phyloP scores from a whole-genome alignment of 2,113 vertebrate species.

The Phyllostomus discolor region DNA sequence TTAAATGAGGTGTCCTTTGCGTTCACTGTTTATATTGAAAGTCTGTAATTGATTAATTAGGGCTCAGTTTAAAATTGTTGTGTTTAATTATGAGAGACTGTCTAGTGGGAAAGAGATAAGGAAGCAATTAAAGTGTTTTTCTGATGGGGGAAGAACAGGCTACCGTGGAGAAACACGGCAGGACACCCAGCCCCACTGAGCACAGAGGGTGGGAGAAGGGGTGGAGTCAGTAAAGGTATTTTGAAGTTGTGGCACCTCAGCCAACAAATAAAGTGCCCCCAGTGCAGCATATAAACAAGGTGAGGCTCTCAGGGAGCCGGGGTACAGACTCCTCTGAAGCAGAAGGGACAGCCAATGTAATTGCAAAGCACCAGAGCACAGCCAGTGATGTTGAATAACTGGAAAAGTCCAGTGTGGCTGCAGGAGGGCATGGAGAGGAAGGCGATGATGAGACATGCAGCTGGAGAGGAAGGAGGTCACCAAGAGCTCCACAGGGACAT shows the following conservation, averaged over 20 bases:
- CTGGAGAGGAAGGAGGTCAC: not conserved
- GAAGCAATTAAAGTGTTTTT: not conserved
- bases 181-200: not conserved
- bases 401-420: not conserved
- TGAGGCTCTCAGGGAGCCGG: too few relatives aligned
- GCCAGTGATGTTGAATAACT: not conserved
- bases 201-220: fast-evolving
- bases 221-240: fast-evolving
- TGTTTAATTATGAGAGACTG: not conserved
- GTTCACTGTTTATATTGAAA: not conserved
- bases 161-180: not conserved
- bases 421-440: not conserved
- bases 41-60: not conserved
- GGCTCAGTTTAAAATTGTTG: not conserved
- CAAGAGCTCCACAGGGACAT: not conserved
- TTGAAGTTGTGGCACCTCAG: not conserved
- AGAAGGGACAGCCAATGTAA: not conserved
- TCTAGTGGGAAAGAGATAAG: not conserved
- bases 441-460: not conserved
- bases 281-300: fast-evolving
- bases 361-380: not conserved
- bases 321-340: not conserved
- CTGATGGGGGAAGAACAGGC: not conserved
- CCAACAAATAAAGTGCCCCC: not conserved
- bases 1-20: not conserved